A percentile compares a stretch with the other conserved stretches of the same genome.
phyloP scores from a whole-genome alignment of 2,113 vertebrate genomes.

The Thermophis baileyi region DNA sequence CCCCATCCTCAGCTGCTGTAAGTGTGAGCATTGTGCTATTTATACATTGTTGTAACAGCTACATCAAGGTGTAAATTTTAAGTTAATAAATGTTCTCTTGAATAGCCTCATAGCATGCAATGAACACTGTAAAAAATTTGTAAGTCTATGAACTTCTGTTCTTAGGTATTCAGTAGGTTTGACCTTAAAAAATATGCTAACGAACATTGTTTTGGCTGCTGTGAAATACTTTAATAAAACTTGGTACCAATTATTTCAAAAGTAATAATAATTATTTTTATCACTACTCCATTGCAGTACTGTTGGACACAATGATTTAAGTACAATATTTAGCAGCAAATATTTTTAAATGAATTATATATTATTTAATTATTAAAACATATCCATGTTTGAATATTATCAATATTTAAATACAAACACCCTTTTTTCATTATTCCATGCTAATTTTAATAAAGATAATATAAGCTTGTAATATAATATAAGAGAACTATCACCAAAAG shows the following conservation, averaged over 20 bases:
- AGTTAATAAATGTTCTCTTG: background rate
- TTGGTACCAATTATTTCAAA: background rate
- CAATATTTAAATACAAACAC: background rate
- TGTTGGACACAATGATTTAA: background rate
- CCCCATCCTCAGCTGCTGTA: background rate
- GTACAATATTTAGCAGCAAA: background rate
- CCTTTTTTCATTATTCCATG: background rate
- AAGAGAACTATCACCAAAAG: background rate
- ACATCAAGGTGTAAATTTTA: background rate
- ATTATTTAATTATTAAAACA: background rate
- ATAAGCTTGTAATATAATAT: too few species aligned
- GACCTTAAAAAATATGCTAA: background rate
- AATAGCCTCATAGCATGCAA: background rate
- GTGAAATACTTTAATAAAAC: background rate
- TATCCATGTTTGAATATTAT: background rate
- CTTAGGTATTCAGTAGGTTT: background rate
- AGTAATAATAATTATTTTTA: background rate
- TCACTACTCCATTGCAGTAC: background rate
- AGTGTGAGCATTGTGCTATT: background rate
- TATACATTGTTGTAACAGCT: background rate
- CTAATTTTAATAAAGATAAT: background rate
- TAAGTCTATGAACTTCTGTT: background rate
- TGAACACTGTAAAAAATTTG: background rate
- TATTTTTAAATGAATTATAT: background rate
- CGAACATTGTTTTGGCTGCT: background rate